Base-by-base conservation (phyloP, 2,113 vertebrate genomes). In the Octodon degus region DNA sequence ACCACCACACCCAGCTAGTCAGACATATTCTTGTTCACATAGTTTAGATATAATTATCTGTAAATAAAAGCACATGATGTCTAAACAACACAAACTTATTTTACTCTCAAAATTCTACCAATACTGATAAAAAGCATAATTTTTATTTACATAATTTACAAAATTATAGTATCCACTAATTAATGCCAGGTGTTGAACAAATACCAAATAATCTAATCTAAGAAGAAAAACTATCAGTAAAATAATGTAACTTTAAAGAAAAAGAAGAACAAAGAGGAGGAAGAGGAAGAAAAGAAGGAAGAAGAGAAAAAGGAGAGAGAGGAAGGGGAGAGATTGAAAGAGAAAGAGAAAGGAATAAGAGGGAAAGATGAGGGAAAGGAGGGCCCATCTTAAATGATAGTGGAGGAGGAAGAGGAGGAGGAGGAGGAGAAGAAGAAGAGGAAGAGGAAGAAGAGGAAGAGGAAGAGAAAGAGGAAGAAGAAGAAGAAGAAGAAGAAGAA, bases 91-190 rank as follows among this genome's bases (percentile, higher is more conserved):
- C 60, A 55, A 34, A 62, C 81, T 62, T 94, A 91, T 17, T 72
- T 37, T 89, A 74, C 0, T 58, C 40, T 85, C 40, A 76, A 92
- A 92, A 90, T 94, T 90, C 86, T 90, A 50, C 76, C 6, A 24
- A 95, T 55, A 92, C 58, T 63, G 34, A 19, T 81, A 76, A 96
- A 60, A 22, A 70, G 8, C 40, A 85, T 30, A 94, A 58, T 89
- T 94, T 93, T 74, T 85, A 90, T 83, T 91, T 53, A 89, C 6
- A 43, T 65, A 83, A 86, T 79, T 92, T 96, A 34, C 37, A 96
- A 70, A 84, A 24, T 72, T 47, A 92, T 22, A 93, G 80, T 34
- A 95, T 60, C 80, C 17, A 50, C 6, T 24, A 77, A 74, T 20
- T 77, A 24, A 43, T 76, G 25, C 62, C 60, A 90, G 63, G 0